A percentile compares a stretch with the other conserved stretches of the same genome.
phyloP scores from a whole-genome alignment of 1,140 invertebrate genomes.

The Drosophila tsacasi region DNA sequence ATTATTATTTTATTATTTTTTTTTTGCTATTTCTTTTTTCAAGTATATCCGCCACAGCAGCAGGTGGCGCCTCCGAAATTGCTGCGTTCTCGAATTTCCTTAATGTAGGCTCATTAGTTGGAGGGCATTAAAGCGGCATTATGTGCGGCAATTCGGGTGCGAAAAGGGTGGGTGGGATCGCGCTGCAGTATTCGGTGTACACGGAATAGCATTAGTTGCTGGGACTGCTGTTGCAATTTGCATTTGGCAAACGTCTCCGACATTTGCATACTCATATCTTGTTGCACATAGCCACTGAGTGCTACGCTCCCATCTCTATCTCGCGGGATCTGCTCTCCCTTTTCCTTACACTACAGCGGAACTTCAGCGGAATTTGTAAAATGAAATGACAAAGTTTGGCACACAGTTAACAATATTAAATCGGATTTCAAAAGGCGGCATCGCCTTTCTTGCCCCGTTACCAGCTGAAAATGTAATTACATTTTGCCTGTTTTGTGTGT shows the following conservation, averaged over 20 bases:
- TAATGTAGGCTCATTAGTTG: constrained; percentile 84
- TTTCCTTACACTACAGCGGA: constrained; percentile 8
- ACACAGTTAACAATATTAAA: constrained; percentile 83
- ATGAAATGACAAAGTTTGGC: constrained; percentile 82
- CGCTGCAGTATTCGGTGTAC: not conserved
- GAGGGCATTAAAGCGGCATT: constrained; percentile 72
- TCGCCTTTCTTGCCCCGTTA: constrained; percentile 15
- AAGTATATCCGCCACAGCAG: constrained; percentile 22
- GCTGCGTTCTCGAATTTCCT: constrained; percentile 68
- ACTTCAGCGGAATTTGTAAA: constrained; percentile 55
- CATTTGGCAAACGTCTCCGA: constrained; percentile 63
- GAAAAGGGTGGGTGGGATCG: not conserved
- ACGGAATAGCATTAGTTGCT: constrained; percentile 23
- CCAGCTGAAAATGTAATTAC: constrained; percentile 76
- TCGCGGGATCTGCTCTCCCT: constrained; percentile 16
- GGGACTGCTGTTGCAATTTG: constrained; percentile 40
- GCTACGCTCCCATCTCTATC: not conserved
- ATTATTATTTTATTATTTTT: too few relatives aligned
- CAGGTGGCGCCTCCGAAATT: constrained; percentile 64
- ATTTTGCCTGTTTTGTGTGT: constrained; percentile 81
- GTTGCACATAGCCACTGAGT: constrained; percentile 24
- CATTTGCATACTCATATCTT: constrained; percentile 72
- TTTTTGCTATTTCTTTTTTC: not conserved
- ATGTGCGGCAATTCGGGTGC: constrained; percentile 37
- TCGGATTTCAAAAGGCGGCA: constrained; percentile 75